phyloP scores from a whole-genome alignment of 1,140 invertebrate genomes.

The Drosophila kepulauana region DNA sequence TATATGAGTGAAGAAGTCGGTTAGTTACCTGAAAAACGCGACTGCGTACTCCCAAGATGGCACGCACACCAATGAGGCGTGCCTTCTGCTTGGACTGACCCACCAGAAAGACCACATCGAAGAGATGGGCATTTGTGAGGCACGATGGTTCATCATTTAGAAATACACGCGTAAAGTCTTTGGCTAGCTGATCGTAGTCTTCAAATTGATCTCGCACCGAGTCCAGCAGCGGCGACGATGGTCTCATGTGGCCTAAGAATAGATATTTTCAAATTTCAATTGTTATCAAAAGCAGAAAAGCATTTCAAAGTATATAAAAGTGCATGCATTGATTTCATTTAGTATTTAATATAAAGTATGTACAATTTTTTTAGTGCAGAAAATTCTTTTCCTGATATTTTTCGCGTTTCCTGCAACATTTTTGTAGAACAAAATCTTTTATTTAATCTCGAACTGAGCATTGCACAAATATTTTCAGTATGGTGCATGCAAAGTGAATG shows the following conservation, averaged over 20 bases:
- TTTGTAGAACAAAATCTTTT: too few species aligned
- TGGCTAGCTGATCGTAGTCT: constrained; percentile 96
- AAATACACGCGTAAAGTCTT: constrained; percentile 96
- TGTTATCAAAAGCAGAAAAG: too few species aligned
- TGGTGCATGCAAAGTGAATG: too few species aligned
- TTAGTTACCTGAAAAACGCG: constrained; percentile 80
- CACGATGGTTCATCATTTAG: constrained; percentile 91
- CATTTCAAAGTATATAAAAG: too few species aligned
- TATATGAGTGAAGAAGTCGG: too few species aligned
- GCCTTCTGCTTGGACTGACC: constrained; percentile 95
- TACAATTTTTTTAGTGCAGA: too few species aligned
- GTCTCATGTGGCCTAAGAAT: constrained; percentile 92
- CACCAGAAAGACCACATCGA: constrained; percentile 96
- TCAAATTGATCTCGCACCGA: constrained; percentile 96
- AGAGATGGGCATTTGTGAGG: constrained; percentile 91
- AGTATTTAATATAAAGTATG: too few species aligned
- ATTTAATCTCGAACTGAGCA: too few species aligned
- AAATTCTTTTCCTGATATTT: too few species aligned
- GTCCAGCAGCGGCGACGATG: constrained; percentile 95
- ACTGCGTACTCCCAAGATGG: constrained; percentile 93
- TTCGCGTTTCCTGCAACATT: too few species aligned
- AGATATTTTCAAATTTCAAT: constrained; percentile 3
- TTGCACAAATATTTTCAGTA: too few species aligned
- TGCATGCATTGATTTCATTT: too few species aligned
- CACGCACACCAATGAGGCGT: constrained; percentile 94